A percentile compares a stretch with the other conserved stretches of the same genome.
phyloP scores from a whole-genome alignment of 2,888 invertebrate genomes.

The Leptinotarsa peninsularis region DNA sequence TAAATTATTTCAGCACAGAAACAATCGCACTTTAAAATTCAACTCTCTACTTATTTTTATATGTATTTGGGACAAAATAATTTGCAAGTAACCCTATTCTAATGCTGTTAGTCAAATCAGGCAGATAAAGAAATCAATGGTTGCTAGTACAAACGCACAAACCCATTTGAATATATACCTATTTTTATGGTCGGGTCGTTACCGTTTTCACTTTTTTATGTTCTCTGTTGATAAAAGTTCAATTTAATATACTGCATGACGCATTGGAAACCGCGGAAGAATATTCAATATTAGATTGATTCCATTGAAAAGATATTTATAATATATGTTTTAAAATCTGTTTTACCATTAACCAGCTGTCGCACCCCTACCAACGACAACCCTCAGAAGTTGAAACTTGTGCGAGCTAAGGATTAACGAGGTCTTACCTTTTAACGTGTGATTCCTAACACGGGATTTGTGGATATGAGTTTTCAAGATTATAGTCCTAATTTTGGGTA shows the following conservation, averaged over 20 bases:
- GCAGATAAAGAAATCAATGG: constrained; percentile 27
- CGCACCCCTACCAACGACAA: no score
- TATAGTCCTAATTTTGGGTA: no score
- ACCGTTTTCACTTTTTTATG: constrained; percentile 23
- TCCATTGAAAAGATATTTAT: no score
- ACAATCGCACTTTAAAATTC: constrained; percentile 23
- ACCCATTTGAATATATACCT: constrained; percentile 3
- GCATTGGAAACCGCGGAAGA: no score
- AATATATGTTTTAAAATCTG: no score
- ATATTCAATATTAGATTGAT: no score
- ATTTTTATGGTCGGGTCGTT: neutral
- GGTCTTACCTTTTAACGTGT: no score
- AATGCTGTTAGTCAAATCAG: constrained; percentile 28
- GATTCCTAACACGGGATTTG: no score
- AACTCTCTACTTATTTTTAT: constrained; percentile 29
- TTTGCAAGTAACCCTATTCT: constrained; percentile 31
- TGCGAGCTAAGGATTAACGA: no score
- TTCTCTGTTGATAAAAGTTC: constrained; percentile 6
- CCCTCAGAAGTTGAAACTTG: no score
- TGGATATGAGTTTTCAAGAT: no score
- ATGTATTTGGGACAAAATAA: constrained; percentile 29
- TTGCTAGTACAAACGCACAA: constrained; percentile 2
- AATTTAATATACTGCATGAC: neutral
- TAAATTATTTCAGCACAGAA: constrained; percentile 23
- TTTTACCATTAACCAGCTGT: no score